Percentiles rank a stretch among this genome's conserved stretches.
These are phyloP conservation scores for Aptenodytes forsteri DNA, from an alignment of 2,113 vertebrate species.

Conservation along the genomic window DNA sequence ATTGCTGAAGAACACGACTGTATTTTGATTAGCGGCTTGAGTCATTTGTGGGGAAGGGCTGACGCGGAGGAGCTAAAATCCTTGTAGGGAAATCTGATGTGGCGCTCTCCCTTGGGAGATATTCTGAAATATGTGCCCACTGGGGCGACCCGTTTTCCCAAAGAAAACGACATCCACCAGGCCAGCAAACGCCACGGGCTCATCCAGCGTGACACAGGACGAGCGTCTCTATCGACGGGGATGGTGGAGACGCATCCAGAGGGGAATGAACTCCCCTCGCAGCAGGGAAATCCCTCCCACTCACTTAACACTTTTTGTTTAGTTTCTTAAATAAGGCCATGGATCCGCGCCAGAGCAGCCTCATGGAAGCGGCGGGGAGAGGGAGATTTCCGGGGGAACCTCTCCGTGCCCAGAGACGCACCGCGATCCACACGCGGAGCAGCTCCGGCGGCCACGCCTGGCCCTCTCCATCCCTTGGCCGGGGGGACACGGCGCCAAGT, in stretches of 20 bases:
- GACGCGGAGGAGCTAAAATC: slow-evolving; percentile 46
- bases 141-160: slow-evolving; percentile 30
- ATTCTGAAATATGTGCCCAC: slow-evolving; percentile 44
- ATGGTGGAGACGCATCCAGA: not conserved
- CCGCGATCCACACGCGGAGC: not conserved
- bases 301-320: slow-evolving; percentile 59
- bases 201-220: not conserved
- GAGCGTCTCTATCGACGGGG: not conserved
- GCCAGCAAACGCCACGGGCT: not conserved
- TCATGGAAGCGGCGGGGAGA: not conserved
- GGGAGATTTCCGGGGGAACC: slow-evolving; percentile 13
- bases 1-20: slow-evolving; percentile 37
- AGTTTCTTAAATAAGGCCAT: slow-evolving; percentile 56
- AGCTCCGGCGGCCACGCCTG: not conserved
- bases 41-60: slow-evolving; percentile 57
- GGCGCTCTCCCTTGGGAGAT: slow-evolving; percentile 38
- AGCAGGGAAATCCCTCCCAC: slow-evolving; percentile 66
- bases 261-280: slow-evolving; percentile 37
- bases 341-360: slow-evolving; percentile 46
- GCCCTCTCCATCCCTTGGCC: not conserved
- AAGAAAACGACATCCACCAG: not conserved
- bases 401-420: not conserved
- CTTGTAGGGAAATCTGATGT: slow-evolving; percentile 60
- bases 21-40: slow-evolving; percentile 55
- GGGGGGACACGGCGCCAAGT: fast-evolving